A percentile compares a stretch with the other conserved stretches of the same genome.
These are phyloP conservation scores for Montipora capricornis DNA, from an alignment of 64 coral and sea anemone species.

Conservation along the genomic window DNA sequence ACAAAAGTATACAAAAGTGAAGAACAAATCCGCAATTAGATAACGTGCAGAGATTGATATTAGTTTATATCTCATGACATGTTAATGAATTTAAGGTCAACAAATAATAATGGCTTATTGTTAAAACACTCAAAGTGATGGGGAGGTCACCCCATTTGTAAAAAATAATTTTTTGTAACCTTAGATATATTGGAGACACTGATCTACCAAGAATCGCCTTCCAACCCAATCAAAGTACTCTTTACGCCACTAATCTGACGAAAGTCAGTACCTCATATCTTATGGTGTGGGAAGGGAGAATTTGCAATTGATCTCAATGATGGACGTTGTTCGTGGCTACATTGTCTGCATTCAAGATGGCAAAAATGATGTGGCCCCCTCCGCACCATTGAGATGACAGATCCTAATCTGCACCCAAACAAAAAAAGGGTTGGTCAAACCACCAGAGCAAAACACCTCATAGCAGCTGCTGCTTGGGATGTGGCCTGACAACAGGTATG, in stretches of 20 bases:
- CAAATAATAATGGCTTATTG: too few species aligned
- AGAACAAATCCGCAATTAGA: too few species aligned
- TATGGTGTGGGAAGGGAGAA: slow-evolving; percentile 91
- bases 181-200: slow-evolving; percentile 97
- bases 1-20: too few species aligned
- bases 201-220: slow-evolving; percentile 95
- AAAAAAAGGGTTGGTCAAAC: slow-evolving; percentile 78
- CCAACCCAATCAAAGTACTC: slow-evolving; percentile 94
- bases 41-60: too few species aligned
- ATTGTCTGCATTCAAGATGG: slow-evolving; percentile 97
- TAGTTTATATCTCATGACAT: too few species aligned
- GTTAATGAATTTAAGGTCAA: too few species aligned
- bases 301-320: slow-evolving; percentile 97
- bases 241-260: slow-evolving; percentile 96
- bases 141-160: neutral
- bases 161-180: neutral
- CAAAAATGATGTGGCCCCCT: slow-evolving; percentile 96
- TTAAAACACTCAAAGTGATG: too few species aligned
- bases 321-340: slow-evolving; percentile 93
- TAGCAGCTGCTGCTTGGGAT: slow-evolving; percentile 74
- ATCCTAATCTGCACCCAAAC: slow-evolving; percentile 75
- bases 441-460: slow-evolving; percentile 85
- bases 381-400: slow-evolving; percentile 62
- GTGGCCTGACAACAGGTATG: slow-evolving; percentile 91
- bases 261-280: slow-evolving; percentile 96